Evolutionary conservation across 2,113 vertebrate genomes (phyloP).

Genomic region (Solea solea): DNA sequence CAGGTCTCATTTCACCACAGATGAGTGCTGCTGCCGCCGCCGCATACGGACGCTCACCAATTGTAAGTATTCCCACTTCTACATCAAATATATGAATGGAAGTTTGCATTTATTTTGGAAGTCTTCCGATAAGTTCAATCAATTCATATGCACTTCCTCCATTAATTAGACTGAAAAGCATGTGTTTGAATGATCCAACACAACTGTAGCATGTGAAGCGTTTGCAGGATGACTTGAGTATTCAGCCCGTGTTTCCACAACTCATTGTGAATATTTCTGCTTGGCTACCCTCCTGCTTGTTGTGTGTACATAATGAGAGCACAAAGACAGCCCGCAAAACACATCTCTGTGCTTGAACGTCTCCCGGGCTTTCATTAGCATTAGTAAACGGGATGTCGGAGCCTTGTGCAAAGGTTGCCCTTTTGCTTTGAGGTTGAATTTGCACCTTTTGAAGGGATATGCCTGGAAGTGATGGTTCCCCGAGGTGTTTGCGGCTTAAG

Average conservation of each 20-base stretch:
- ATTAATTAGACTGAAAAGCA: constrained; percentile 1
- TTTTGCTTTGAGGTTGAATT: constrained; percentile 37
- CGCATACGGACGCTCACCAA: constrained; percentile 90
- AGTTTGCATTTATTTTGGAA: neutral
- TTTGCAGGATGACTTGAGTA: constrained; percentile 38
- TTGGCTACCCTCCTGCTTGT: constrained; percentile 43
- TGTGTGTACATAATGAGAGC: constrained; percentile 63
- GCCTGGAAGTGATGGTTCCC: constrained; percentile 49
- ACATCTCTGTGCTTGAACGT: constrained; percentile 60
- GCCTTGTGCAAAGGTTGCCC: constrained; percentile 61
- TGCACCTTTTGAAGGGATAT: constrained; percentile 58
- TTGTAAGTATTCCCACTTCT: constrained; percentile 82
- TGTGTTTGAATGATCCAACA: constrained; percentile 25
- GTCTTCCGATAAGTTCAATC: neutral
- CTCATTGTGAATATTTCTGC: constrained; percentile 55
- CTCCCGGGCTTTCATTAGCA: constrained; percentile 72
- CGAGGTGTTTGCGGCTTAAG: constrained; percentile 36
- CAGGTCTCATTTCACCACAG: constrained; percentile 91
- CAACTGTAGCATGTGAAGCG: constrained; percentile 10
- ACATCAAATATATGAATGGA: neutral
- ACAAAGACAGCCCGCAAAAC: constrained; percentile 51
- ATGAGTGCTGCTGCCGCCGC: constrained; percentile 91
- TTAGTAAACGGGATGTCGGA: constrained; percentile 66
- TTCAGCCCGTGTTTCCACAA: constrained; percentile 46
- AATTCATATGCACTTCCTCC: constrained; percentile 18